Evolutionary conservation across 2,888 invertebrate genomes (phyloP), one percentile per base, ranked within the genome.

Genomic region (Cheilosia impressa): DNA sequence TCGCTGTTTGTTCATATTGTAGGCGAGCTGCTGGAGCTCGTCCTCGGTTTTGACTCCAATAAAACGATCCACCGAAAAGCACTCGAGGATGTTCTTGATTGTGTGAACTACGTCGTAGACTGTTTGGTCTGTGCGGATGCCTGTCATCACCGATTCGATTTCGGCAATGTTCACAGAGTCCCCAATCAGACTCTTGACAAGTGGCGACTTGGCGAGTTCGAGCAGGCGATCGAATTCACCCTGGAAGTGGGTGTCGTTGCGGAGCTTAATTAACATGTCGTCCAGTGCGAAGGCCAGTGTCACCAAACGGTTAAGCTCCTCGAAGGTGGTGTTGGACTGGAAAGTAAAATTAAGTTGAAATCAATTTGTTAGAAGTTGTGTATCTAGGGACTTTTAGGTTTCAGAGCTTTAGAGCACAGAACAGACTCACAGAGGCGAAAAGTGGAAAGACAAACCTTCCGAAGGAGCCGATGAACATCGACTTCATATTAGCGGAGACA

Each of bases 31-130:
- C 57, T 94, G 93, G 24, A 96, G 91, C 19, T 94, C 93, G 1
- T 91, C 90, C 87, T 95, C 95, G 4, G 93, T 93, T 0, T 92
- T 88, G 31, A 93, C 93, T 0, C 94, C 91, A 58, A 92, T 90
- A 89, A 95, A 94, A 15, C 95, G 93, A 92, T 95, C 92, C 85
- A 94, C 91, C 60, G 94, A 93, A 83, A 95, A 92, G 89, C 95
- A 95, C 87, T 93, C 94, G 60, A 95, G 91, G n/a, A 95, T 90
- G 62, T 94, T 92, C 0, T 94, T 94, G 0, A 94, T 91, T 80
- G 94, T 94, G 6, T 90, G 91, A 0, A 95, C 88, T 60, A 94
- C 91, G n/a, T 92, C 92, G 50, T 93, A 93, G 1, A 94, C 90
- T 7, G 91, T 91, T 89, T 93, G 85, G 83, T 92, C 92, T 4